Percentiles rank a stretch among this genome's conserved stretches.
phyloP scores from a whole-genome alignment of 2,113 vertebrate genomes.

The Climacteris rufus region DNA sequence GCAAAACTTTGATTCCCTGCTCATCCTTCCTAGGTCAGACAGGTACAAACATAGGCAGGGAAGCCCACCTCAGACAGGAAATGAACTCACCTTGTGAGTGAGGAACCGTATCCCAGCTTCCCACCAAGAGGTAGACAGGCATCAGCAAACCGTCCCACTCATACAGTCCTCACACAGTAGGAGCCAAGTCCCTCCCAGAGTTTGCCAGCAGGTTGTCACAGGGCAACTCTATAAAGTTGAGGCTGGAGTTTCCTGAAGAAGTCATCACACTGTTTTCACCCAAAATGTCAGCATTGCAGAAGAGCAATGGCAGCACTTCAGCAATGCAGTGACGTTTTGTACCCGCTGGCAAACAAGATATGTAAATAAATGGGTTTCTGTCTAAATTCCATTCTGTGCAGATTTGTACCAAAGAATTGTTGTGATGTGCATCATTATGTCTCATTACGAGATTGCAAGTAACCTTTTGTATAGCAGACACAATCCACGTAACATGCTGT shows the following conservation, averaged over 20 bases:
- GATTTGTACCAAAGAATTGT: constrained; percentile 47
- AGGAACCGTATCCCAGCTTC: not conserved
- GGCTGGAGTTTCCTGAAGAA: not conserved
- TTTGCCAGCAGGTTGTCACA: not conserved
- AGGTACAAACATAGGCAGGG: not conserved
- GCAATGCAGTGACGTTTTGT: not conserved
- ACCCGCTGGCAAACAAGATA: constrained; percentile 31
- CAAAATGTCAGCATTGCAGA: not conserved
- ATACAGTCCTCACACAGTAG: rapidly evolving
- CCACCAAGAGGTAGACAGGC: not conserved
- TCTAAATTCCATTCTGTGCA: constrained; percentile 43
- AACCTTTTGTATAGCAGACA: constrained; percentile 60
- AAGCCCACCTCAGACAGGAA: not conserved
- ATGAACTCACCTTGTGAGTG: not conserved
- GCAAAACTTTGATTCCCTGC: not conserved
- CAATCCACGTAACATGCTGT: constrained; percentile 22
- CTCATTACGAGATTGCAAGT: constrained; percentile 59
- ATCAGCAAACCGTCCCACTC: not conserved
- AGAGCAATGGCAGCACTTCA: not conserved
- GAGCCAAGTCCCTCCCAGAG: not conserved
- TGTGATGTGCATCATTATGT: constrained; percentile 62
- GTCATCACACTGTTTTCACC: not conserved
- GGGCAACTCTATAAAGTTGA: not conserved
- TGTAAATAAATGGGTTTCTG: constrained; percentile 50
- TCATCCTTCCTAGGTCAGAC: not conserved